Conservation (phyloP, 2,888 invertebrate species). For the Zaprionus bogoriensis region DNA sequence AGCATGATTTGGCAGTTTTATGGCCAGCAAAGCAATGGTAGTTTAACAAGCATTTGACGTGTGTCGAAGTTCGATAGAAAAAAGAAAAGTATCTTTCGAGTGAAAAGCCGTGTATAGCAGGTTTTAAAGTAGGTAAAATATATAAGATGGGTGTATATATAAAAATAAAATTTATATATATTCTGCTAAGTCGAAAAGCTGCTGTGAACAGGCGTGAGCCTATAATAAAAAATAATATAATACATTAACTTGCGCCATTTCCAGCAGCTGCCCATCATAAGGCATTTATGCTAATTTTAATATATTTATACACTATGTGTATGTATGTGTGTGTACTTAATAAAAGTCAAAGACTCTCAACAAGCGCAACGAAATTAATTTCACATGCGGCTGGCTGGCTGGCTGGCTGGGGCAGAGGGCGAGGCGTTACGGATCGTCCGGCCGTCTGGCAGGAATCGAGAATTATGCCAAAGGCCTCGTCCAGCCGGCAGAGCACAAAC, state of each 20-base stretch:
- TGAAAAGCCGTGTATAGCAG: too few species aligned
- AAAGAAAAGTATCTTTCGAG: not conserved
- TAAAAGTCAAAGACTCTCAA: conserved; percentile 37
- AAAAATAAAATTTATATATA: too few species aligned
- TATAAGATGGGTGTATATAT: not conserved
- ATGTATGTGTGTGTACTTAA: not conserved
- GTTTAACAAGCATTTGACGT: conserved; percentile 33
- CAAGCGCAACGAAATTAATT: conserved; percentile 49
- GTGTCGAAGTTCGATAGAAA: conserved; percentile 10
- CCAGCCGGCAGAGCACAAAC: conserved; percentile 68
- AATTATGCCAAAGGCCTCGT: conserved; percentile 59
- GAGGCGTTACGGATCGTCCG: too few species aligned
- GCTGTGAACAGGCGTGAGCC: too few species aligned
- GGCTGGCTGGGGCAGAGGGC: too few species aligned
- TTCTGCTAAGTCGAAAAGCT: too few species aligned
- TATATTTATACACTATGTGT: not conserved
- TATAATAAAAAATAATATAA: too few species aligned
- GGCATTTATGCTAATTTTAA: conserved; percentile 28
- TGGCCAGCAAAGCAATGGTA: conserved; percentile 21
- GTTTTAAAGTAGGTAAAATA: too few species aligned
- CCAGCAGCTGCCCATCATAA: too few species aligned
- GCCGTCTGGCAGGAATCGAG: conserved; percentile 16
- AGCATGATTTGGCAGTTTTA: conserved; percentile 57
- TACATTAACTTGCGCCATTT: too few species aligned
- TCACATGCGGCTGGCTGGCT: too few species aligned